Percentiles rank a stretch among this genome's conserved stretches.
Conservation (phyloP, 2,888 invertebrate genomes). For the Polymixis lichenea region DNA sequence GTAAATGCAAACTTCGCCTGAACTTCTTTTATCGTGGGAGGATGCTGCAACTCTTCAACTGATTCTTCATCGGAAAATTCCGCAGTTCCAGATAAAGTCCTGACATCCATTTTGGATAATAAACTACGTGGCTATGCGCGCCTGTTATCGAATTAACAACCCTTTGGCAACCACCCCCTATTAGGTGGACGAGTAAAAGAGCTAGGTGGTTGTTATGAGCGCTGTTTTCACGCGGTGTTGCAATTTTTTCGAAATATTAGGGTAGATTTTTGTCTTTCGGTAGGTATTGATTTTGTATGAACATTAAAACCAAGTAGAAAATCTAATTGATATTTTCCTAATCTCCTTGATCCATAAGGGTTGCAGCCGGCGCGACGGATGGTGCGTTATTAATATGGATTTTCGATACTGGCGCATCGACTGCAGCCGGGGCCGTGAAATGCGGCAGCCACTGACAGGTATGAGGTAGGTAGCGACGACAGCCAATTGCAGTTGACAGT, state of each 20-base stretch:
- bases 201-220: not conserved
- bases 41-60: constrained; percentile 55
- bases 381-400: not conserved
- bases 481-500: not conserved
- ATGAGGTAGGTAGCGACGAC: not conserved
- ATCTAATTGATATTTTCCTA: not conserved
- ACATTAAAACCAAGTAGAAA: not conserved
- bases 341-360: not conserved
- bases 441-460: not conserved
- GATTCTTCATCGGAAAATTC: constrained; percentile 67
- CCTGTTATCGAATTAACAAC: constrained; percentile 42
- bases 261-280: not conserved
- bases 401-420: not conserved
- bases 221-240: constrained; percentile 12
- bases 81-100: constrained; percentile 75
- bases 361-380: not conserved
- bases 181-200: not conserved
- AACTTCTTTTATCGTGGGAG: constrained; percentile 67
- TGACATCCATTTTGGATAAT: constrained; percentile 70
- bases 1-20: constrained; percentile 78
- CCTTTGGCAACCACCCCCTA: constrained; percentile 14
- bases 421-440: not conserved
- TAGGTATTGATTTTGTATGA: not conserved
- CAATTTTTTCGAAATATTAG: not conserved
- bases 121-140: constrained; percentile 55